These are phyloP conservation scores for Enteromius mattozi DNA, from an alignment of 2,797 vertebrate species.

Conservation along the genomic window DNA sequence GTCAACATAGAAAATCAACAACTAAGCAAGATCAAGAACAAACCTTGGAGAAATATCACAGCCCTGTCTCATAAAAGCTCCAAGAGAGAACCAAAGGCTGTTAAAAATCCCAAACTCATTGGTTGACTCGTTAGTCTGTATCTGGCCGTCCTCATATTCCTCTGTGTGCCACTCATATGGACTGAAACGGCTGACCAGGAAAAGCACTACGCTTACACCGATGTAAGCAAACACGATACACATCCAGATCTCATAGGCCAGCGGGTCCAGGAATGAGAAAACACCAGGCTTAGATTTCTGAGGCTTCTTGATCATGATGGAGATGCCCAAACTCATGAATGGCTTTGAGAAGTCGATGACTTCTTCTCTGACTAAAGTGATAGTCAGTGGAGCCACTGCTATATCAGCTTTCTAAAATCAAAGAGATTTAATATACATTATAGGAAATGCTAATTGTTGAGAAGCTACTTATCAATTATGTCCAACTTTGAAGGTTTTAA, in stretches of 20 bases:
- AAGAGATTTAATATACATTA: not conserved
- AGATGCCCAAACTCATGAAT: conserved; percentile 99
- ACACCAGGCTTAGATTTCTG: conserved; percentile 99
- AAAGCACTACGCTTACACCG: conserved; percentile 98
- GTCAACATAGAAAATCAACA: not conserved
- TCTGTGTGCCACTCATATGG: conserved; percentile 99
- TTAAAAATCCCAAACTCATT: conserved; percentile 99
- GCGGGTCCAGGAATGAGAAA: conserved; percentile 98
- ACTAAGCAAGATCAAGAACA: conserved; percentile 7
- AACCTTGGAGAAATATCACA: conserved; percentile 88
- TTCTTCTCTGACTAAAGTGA: conserved; percentile 97
- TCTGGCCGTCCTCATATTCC: conserved; percentile 98
- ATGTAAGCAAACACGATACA: conserved; percentile 99
- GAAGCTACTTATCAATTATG: not conserved
- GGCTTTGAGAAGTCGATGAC: conserved; percentile 99
- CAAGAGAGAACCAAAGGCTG: conserved; percentile 95
- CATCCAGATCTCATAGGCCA: conserved; percentile 99
- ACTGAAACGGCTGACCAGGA: conserved; percentile 99
- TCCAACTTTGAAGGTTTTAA: not conserved
- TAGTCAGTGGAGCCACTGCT: conserved; percentile 96
- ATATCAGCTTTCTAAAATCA: conserved; percentile 94
- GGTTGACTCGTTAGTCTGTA: conserved; percentile 98
- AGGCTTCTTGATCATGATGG: conserved; percentile 99
- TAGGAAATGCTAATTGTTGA: not conserved
- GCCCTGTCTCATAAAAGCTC: conserved; percentile 88